These are phyloP conservation scores for Erinaceus europaeus DNA, from an alignment of 2,113 vertebrate species.

Conservation along the genomic window DNA sequence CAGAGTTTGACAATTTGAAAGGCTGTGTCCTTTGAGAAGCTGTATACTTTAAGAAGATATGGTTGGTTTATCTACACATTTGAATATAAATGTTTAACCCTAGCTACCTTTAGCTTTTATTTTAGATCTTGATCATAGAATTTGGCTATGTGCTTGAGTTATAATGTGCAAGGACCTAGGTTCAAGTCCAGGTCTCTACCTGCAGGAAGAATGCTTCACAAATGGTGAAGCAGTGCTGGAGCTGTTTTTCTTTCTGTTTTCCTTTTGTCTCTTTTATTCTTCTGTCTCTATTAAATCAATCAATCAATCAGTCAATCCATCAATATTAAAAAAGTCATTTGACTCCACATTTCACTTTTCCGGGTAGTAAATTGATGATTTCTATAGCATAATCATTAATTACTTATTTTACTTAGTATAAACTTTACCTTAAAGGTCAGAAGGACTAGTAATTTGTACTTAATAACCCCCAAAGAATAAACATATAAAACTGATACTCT, in stretches of 20 bases:
- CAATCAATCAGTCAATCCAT: no score
- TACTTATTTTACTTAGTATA: slow-evolving; percentile 34
- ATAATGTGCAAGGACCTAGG: not conserved
- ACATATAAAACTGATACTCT: not conserved
- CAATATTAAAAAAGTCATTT: no score
- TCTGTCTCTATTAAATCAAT: no score
- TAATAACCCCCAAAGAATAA: not conserved
- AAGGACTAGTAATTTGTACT: not conserved
- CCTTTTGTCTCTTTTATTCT: no score
- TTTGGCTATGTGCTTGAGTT: not conserved
- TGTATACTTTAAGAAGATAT: slow-evolving; percentile 26
- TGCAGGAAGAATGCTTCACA: no score
- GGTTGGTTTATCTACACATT: not conserved
- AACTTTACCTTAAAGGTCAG: slow-evolving; percentile 1
- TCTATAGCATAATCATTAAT: not conserved
- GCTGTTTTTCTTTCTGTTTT: no score
- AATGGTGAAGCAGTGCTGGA: no score
- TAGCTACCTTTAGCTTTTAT: not conserved
- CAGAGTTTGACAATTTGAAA: slow-evolving; percentile 33
- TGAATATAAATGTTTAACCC: not conserved
- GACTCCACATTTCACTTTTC: no score
- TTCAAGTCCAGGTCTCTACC: no score
- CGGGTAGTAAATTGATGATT: not conserved
- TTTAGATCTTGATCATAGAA: slow-evolving; percentile 6
- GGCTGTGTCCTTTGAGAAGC: not conserved